Evolutionary conservation across 1,140 invertebrate genomes (phyloP).

Genomic region (Drosophila mayri): DNA sequence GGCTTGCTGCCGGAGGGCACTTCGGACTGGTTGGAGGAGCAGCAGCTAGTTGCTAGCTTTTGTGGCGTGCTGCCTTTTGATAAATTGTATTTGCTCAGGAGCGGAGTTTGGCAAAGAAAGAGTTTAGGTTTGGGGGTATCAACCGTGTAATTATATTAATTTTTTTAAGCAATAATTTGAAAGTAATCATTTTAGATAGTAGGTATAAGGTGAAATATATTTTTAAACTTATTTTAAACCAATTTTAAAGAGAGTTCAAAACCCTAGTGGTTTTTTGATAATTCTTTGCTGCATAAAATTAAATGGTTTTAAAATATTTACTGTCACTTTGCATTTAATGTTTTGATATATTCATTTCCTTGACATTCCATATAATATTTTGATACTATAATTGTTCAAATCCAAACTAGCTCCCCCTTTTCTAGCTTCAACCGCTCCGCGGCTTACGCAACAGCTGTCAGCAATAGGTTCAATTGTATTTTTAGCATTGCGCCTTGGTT

Average conservation of each 20-base stretch:
- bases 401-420: background rate
- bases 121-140: background rate
- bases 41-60: constrained; percentile 21
- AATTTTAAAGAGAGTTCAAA: no score
- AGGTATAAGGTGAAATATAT: background rate
- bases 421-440: constrained; percentile 23
- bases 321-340: no score
- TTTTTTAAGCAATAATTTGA: background rate
- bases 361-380: background rate
- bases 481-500: constrained; percentile 59
- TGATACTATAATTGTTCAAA: background rate
- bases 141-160: background rate
- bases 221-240: no score
- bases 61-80: constrained; percentile 64
- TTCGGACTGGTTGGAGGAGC: constrained; percentile 37
- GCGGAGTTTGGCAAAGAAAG: constrained; percentile 24
- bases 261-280: no score
- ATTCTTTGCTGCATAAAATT: no score
- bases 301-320: background rate
- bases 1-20: constrained; percentile 45
- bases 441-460: constrained; percentile 66
- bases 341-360: no score
- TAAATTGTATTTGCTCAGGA: constrained; percentile 67
- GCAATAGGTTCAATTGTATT: constrained; percentile 69
- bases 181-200: background rate